Percentiles rank a stretch among this genome's conserved stretches.
Conservation (phyloP, 2,888 invertebrate species). For the Hetaerina titia region DNA sequence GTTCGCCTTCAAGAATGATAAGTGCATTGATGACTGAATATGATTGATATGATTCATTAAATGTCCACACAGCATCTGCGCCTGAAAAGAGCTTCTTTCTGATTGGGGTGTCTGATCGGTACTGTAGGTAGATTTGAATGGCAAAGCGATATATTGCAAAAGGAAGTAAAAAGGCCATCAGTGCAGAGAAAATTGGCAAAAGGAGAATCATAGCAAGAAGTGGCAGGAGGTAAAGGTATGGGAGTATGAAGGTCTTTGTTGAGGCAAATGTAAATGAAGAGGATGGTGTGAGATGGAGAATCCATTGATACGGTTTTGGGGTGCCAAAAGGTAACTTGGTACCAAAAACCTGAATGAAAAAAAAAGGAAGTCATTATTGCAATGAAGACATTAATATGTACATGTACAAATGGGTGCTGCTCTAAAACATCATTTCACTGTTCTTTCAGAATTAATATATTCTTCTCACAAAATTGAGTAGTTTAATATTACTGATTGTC, state of each 20-base stretch:
- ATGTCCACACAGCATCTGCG: conserved; percentile 58
- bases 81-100: conserved; percentile 58
- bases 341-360: conserved; percentile 33
- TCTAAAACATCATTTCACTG: too few species aligned
- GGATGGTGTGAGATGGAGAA: conserved; percentile 49
- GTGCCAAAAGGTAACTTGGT: background rate
- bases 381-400: too few species aligned
- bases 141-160: conserved; percentile 42
- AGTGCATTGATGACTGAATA: conserved; percentile 51
- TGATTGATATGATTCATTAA: conserved; percentile 40
- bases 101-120: background rate
- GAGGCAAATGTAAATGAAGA: conserved; percentile 52
- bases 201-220: conserved; percentile 24
- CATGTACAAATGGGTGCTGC: too few species aligned
- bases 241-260: conserved; percentile 55
- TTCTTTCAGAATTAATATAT: too few species aligned
- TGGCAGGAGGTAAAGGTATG: conserved; percentile 46
- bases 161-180: conserved; percentile 26
- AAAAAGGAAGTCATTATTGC: background rate
- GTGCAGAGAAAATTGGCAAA: background rate
- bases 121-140: background rate
- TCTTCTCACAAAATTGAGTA: too few species aligned
- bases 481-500: too few species aligned
- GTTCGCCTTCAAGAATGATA: conserved; percentile 26
- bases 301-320: conserved; percentile 41